Evolutionary conservation across 2,113 vertebrate species (phyloP), one percentile per base, ranked within the genome.

Genomic region (Oncorhynchus mykiss): DNA sequence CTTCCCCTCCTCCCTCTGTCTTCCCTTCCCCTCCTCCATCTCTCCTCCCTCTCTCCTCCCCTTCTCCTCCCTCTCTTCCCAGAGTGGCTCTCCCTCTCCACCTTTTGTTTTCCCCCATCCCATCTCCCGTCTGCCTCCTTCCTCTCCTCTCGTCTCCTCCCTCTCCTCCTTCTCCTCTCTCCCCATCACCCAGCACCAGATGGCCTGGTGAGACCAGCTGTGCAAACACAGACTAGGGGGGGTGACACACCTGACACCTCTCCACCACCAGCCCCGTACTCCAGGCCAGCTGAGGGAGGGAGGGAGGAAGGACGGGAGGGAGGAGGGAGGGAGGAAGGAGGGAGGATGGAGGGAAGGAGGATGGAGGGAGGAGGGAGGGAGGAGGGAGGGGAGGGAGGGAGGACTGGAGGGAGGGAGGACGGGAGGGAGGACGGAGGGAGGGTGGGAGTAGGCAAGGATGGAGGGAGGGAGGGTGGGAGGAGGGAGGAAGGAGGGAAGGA

Each of bases 181-280:
- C 64, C 5, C 25, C 13, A 16, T 51, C 14, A 67, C 24, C 29
- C 16, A 72, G 51, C 14, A 72, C 34, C 71, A 72, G 71, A 60
- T 54, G 51, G 71, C 27, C 18, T 51, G 71, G 54, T n/a, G 51
- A 72, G 71, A 73, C 71, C 71, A 72, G 71, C 71, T 72, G 71
- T 72, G 59, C 71, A 72, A 72, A 72, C 71, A 72, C 54, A 29
- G 69, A 51, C 34, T 22, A 11, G 4, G 54, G 54, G 54, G 5
- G 24, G 6, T 49, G 4, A 27, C 62, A 39, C 73, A 67, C 62
- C 48, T 54, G 60, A 54, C 64, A 66, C 73, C 73, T 51, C 73
- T 64, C n/a, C 45, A 16, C 45, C 39, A 20, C 29, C 16, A 27
- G 3, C 12, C 11, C 64, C 25, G 16, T 25, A 66, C 64, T 13